Conservation (phyloP, 2,113 vertebrate species). For the Alectura lathami region DNA sequence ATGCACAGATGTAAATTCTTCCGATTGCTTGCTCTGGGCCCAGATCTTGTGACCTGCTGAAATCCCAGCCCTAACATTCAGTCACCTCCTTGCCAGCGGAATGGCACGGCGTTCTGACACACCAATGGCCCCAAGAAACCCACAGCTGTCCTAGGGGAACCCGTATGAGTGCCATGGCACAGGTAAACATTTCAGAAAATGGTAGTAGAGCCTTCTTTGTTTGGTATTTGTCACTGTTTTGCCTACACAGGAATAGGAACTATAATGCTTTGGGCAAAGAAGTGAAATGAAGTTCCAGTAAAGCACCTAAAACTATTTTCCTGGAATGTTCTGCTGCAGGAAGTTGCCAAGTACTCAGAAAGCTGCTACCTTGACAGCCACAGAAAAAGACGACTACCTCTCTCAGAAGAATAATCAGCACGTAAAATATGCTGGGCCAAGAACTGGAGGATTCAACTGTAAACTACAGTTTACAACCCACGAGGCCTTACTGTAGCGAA, state of each 20-base stretch:
- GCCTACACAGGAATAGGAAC: neutral
- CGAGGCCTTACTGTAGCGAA: neutral
- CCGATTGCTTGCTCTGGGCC: neutral
- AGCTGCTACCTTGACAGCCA: neutral
- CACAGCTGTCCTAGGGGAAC: neutral
- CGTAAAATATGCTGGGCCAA: neutral
- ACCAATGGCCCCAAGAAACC: neutral
- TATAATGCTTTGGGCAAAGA: neutral
- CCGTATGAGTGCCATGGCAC: neutral
- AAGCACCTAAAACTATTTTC: neutral
- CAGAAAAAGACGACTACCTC: neutral
- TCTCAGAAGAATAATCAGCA: neutral
- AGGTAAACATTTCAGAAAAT: neutral
- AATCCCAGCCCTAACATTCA: neutral
- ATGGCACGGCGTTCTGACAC: neutral
- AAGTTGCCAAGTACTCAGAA: neutral
- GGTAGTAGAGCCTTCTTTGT: neutral
- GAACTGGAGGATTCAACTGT: neutral
- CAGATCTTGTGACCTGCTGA: neutral
- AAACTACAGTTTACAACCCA: neutral
- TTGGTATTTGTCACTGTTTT: neutral
- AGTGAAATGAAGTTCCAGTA: neutral
- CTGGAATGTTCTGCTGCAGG: neutral
- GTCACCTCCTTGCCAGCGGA: fast-evolving
- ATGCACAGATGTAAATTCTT: neutral